Base-by-base conservation (phyloP, 2,888 invertebrate species). In the Eristalinus sepulchralis region DNA sequence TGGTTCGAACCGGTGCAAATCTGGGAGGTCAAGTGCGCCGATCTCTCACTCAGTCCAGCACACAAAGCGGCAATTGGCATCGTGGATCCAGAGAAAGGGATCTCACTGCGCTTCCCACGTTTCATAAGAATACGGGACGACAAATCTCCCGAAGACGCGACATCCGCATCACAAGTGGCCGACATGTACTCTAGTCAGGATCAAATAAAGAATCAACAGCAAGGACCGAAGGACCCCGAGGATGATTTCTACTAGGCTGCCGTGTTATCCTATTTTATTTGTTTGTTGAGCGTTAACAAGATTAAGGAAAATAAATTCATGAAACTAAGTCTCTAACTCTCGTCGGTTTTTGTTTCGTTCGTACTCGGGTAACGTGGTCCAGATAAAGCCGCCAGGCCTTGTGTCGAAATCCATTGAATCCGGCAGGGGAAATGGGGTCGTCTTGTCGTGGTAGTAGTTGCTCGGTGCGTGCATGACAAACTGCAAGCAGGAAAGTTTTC, bases 11-110 rank as follows among this genome's bases (percentile, higher is more conserved):
- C 98, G 3, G 95, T 95, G 17, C 95, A 96, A 92, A 98, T 99
- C 78, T 98, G 98, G 98, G 99, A 99, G 94, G 95, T 99, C 75
- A 98, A 98, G 92, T 98, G 98, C 92, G 99, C 99, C 0, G 99
- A 99, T 94, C 94, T 99, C 79, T 99, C 99, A 6, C 94, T 99
- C 64, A 99, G 99, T 36, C 99, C 99, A 17, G 95, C 96, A 67
- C 98, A 99, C 92, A 95, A 94, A 91, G 99, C 99, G 66, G 99
- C 96, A 0, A 92, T 95, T 62, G 97, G 97, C 67, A 95, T 97
- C 90, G 97, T 97, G 59, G 98, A 98, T 93, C 94, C 96, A 0
- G 97, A 97, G 90, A 97, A 97, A 90, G 99, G 99, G 24, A 97
- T 99, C 90, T 99, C 99, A 1, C 93, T 99, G 57, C 94, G 99